Base-by-base conservation (phyloP, 2,888 invertebrate species). In the Dinocampus coccinellae region DNA sequence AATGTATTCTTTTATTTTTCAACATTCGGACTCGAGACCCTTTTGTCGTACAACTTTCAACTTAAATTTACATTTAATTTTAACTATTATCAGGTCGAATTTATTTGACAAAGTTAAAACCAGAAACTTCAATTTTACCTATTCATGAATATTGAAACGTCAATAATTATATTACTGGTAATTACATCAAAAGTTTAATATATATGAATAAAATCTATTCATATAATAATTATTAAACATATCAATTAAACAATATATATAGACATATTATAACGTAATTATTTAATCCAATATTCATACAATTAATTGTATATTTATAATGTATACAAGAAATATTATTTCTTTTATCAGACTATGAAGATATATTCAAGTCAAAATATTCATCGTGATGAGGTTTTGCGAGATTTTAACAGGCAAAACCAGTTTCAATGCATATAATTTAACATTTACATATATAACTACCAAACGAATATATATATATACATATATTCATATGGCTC, bases 11-110 rank as follows among this genome's bases (percentile, higher is more conserved):
- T 9, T 36, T 47, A 16, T 47, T 16, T 47, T 16, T n/a, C 16
- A 3, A 1, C 16, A 47, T 47, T 16, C 47, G 6, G 16, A 1
- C 3, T 24, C 34, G 33, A 20, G 34, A 36, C 16, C 20, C 11
- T 33, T 16, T 10, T 34, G 10, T 36, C 29, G 4, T 20, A 11
- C 20, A 64, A 66, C 26, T 58, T 58, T 16, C 26, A 24, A 57
- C 42, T 64, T 64, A 29, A 33, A 26, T 64, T 64, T 52, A 64
- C 29, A 33, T 64, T 16, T 33, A 64, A 64, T 10, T 52, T 52
- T n/a, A 20, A 22, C 52, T 13, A 52, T 64, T 52, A 52, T 61
- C 13, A 9, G 33, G 20, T 26, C 20, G 20, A 64, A 64, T 64
- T 64, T 9, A 64, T 64, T 29, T 26, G 33, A n/a, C 11, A 33